Base-by-base conservation (phyloP, 2,797 vertebrate genomes). In the Bradypodion pumilum region DNA sequence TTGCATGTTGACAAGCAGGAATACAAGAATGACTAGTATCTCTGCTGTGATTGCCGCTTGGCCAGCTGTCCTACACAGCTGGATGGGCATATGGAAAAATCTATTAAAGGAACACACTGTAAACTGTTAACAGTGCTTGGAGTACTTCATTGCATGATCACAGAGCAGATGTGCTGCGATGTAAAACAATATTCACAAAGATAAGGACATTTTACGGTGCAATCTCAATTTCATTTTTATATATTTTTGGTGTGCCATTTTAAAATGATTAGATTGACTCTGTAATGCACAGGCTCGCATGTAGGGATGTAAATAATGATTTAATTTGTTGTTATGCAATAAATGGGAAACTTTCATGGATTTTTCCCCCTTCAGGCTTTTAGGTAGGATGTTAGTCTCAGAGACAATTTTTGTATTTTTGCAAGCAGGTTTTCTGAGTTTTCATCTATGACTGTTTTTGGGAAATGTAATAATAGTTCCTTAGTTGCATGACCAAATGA, bases 61-160 rank as follows among this genome's bases (percentile, higher is more conserved):
- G 68, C 79, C 92, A 93, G 92, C 88, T 90, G 91, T 89, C 74
- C 66, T 59, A 81, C 82, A 86, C 91, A 91, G 87, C 92, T 94
- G 91, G 85, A 89, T 70, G 82, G 79, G 69, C 86, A 88, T 84
- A 63, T 83, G 44, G 82, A 74, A 92, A n/a, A 85, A 89, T 86
- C 86, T 90, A 0, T 89, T 83, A 87, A 90, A 85, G 60, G 81
- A 49, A 83, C 85, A 66, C 81, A 82, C 42, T 52, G 49, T 83
- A 82, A 86, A 89, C 37, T 86, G 35, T 82, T 89, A n/a, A 37
- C 0, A 0, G 49, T 84, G 82, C 86, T 83, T 83, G 23, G 82
- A 84, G n/a, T 85, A 78, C 85, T 91, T 90, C 82, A 29, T 44
- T 87, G 77, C 62, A 1, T 29, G 49, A 87, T 69, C 68, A 1